Base-by-base conservation (phyloP, 2,113 vertebrate genomes). In the Microcebus ravelobensis region DNA sequence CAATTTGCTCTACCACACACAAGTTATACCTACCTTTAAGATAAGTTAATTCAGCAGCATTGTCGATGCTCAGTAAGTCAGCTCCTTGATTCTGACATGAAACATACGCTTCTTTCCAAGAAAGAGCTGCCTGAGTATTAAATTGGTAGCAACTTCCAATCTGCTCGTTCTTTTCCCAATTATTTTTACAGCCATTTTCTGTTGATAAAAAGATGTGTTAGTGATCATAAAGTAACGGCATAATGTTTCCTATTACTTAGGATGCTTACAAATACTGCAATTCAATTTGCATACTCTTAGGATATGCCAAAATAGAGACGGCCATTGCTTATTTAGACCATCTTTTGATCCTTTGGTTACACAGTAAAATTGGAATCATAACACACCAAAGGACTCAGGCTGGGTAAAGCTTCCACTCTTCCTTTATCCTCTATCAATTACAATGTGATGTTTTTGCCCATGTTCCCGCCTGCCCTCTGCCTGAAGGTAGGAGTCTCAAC, bases 71-170 rank as follows among this genome's bases (percentile, higher is more conserved):
- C 96, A 99, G 98, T 96, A 99, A 98, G 97, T 99, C 99, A 50
- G 99, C 99, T 57, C 99, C 98, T 97, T 99, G 99, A 97, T 98
- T 99, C 8, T 98, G 99, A 98, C 99, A 99, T 0, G 99, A 99
- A 96, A 99, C 90, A 85, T 99, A 98, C 55, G 99, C 99, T 97
- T 99, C 99, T 8, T 99, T 99, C 99, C 99, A 99, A 91, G 99
- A 98, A 96, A 99, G 99, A 29, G 98, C 86, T 13, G 99, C 98
- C 57, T 97, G 97, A 14, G 98, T 98, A 87, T 99, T 99, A 98
- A 99, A 99, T 96, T 99, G 99, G 97, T 99, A 99, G 98, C 99
- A 99, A 91, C 96, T 98, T 84, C 98, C 98, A 97, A 85, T 96
- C 5, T 97, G 96, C 7, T 97, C 98, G 15, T 98, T 95, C 27